These are phyloP conservation scores for Anorthoa munda DNA, from an alignment of 2,888 invertebrate species.

Conservation along the genomic window DNA sequence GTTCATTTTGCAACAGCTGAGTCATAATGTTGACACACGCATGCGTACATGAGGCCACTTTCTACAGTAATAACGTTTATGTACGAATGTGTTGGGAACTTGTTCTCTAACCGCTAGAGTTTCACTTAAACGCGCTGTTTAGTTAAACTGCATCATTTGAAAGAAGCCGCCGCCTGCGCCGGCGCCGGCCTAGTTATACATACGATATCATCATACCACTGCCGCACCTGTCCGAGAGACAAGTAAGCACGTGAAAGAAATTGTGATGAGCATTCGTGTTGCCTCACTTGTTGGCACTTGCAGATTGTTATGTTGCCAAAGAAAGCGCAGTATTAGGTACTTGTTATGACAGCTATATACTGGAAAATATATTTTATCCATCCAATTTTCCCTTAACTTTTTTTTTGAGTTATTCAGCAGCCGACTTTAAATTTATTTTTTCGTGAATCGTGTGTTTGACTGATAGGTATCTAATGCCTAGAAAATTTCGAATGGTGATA, in stretches of 20 bases:
- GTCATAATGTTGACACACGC: background rate
- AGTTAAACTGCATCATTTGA: conserved; percentile 49
- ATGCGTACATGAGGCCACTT: conserved; percentile 20
- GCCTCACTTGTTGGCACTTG: background rate
- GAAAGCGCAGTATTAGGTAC: background rate
- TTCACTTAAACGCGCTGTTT: conserved; percentile 52
- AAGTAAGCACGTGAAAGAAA: background rate
- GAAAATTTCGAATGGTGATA: too few species aligned
- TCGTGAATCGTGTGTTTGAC: too few species aligned
- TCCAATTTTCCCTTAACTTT: too few species aligned
- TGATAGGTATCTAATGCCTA: too few species aligned
- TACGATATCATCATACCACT: background rate
- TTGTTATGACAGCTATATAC: too few species aligned
- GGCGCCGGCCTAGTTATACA: background rate
- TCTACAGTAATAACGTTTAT: conserved; percentile 31
- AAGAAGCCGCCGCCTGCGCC: conserved; percentile 24
- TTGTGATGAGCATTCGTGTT: background rate
- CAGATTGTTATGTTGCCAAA: conserved; percentile 16
- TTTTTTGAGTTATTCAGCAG: too few species aligned
- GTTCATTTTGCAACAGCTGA: background rate
- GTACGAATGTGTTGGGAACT: conserved; percentile 24
- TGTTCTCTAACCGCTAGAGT: conserved; percentile 35
- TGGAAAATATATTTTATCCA: too few species aligned
- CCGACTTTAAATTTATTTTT: too few species aligned
- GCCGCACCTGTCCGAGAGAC: background rate